Base-by-base conservation (phyloP, 2,113 vertebrate genomes). In the Phyllostomus discolor region DNA sequence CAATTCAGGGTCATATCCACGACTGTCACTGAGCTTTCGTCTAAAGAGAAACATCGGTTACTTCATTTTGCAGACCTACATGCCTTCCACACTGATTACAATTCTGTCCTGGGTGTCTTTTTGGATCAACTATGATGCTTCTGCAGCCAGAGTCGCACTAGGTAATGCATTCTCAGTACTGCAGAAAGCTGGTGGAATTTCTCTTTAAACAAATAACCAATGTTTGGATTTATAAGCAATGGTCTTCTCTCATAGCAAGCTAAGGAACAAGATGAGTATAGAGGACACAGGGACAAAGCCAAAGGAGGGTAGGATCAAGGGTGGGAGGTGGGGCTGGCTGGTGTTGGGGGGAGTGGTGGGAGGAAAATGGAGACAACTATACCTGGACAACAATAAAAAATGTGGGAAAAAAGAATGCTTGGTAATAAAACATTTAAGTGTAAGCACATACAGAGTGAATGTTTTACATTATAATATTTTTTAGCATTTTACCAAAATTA, bases 111-210 rank as follows among this genome's bases (percentile, higher is more conserved):
- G 99, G 99, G 99, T 99, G 95, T 99, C 99, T 43, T 99, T 99
- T 97, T 99, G 99, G 99, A 99, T 99, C 98, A 99, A 99, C 98
- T 99, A 99, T 8, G 99, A 99, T 94, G 99, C 99, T 43, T 99
- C 99, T 26, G 99, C 99, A 96, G 99, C 99, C 97, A 99, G 99
- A 98, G 99, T 99, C n/a, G 99, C 99, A 33, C 97, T 99, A 98
- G 99, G 99, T 99, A 98, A 98, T 66, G 83, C 85, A 57, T 91
- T 93, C 33, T 67, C 66, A 33, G 87, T 46, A 31, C 12, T 82
- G 41, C 79, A 57, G 82, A 79, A 81, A 73, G 2, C 1, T 59
- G 16, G 7, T 48, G 62, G 11, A 8, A 17, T 46, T 72, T 0
- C 12, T 2, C n/a, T 97, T 95, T 62, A 75, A 96, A 81, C 43